Evolutionary conservation across 2,797 vertebrate genomes (phyloP).

Genomic region (Gephyroberyx darwinii): DNA sequence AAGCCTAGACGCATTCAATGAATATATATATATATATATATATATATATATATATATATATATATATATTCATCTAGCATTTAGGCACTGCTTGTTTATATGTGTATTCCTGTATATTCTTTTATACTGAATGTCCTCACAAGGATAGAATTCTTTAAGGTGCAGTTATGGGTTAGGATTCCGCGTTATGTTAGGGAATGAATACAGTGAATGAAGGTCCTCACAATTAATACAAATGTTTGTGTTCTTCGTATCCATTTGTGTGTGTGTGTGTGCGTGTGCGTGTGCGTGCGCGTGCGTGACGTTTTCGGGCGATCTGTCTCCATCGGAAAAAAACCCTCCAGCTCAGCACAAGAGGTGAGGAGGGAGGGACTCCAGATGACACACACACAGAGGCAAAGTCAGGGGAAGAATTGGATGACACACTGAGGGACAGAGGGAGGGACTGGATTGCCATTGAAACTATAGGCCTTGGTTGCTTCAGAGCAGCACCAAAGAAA

Average conservation of each 20-base stretch:
- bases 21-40: no score
- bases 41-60: no score
- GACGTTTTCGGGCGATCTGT: neutral
- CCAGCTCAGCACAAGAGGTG: slow-evolving; percentile 16
- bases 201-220: no score
- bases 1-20: no score
- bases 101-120: neutral
- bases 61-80: neutral
- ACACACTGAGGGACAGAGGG: slow-evolving; percentile 63
- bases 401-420: slow-evolving; percentile 61
- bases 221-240: no score
- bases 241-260: neutral
- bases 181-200: no score
- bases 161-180: no score
- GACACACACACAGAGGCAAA: slow-evolving; percentile 33
- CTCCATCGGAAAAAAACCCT: slow-evolving; percentile 1
- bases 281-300: neutral
- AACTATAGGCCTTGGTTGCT: slow-evolving; percentile 45
- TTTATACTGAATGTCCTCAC: no score
- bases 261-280: neutral
- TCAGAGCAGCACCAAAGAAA: slow-evolving; percentile 56
- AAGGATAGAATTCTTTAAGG: no score
- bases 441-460: slow-evolving; percentile 72
- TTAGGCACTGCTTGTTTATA: neutral
- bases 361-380: slow-evolving; percentile 1